Percentiles rank a stretch among this genome's conserved stretches.
These are phyloP conservation scores for Cyclophora punctaria DNA, from an alignment of 2,888 invertebrate genomes.

Conservation along the genomic window DNA sequence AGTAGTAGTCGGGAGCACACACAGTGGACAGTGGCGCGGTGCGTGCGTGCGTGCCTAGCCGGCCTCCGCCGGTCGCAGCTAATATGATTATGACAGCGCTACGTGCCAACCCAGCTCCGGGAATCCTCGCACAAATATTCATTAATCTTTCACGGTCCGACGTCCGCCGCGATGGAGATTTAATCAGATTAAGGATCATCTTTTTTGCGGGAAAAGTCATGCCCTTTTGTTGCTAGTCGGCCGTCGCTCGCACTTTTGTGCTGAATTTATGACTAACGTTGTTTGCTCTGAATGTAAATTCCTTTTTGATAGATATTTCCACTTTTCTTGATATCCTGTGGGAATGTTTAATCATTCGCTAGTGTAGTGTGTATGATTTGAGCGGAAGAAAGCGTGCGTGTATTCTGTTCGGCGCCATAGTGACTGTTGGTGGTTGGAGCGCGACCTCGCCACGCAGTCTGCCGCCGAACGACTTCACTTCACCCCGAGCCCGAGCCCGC, in stretches of 20 bases:
- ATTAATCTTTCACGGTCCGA: constrained; percentile 76
- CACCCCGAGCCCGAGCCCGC: constrained; percentile 24
- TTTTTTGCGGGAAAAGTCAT: constrained; percentile 73
- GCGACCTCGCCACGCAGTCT: constrained; percentile 57
- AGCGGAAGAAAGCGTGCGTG: constrained; percentile 19
- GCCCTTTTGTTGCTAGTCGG: constrained; percentile 71
- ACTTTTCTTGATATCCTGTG: constrained; percentile 25
- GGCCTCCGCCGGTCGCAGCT: constrained; percentile 58
- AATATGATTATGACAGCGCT: constrained; percentile 74
- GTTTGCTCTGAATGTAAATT: constrained; percentile 70
- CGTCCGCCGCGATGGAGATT: constrained; percentile 74
- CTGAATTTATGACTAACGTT: constrained; percentile 66
- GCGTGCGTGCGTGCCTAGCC: constrained; percentile 59
- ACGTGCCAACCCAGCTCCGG: constrained; percentile 71
- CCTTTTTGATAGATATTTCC: constrained; percentile 33
- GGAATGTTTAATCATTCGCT: constrained; percentile 18
- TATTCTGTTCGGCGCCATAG: constrained; percentile 46
- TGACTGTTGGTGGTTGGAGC: constrained; percentile 38
- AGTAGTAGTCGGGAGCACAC: constrained; percentile 24
- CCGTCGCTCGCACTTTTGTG: constrained; percentile 69
- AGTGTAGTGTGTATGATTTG: constrained; percentile 10
- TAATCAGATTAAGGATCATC: constrained; percentile 76
- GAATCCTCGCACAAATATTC: constrained; percentile 75
- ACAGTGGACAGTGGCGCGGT: constrained; percentile 10
- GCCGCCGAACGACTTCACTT: constrained; percentile 27